Percentiles rank a stretch among this genome's conserved stretches.
Conservation (phyloP, 2,113 vertebrate species). For the Microtus richardsoni region DNA sequence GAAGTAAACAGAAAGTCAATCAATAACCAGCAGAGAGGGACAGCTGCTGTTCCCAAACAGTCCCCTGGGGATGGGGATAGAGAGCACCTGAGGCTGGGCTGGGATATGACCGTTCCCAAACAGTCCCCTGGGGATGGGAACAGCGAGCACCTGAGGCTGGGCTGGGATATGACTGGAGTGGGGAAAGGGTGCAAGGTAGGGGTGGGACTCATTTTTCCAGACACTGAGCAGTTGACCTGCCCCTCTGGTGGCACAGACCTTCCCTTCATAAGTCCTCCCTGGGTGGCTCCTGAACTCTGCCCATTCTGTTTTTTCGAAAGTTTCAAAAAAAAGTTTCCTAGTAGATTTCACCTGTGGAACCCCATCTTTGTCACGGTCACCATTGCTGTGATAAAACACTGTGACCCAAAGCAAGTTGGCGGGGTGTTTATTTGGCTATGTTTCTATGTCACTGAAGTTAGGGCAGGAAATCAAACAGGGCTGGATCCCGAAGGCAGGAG, state of each 20-base stretch:
- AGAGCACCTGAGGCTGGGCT: neutral
- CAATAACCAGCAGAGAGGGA: constrained; percentile 76
- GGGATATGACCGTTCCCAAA: constrained; percentile 35
- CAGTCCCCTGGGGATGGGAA: constrained; percentile 11
- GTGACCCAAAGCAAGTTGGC: neutral
- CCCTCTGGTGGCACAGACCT: neutral
- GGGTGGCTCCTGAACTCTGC: rapidly evolving
- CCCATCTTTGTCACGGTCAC: neutral
- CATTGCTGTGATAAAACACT: neutral
- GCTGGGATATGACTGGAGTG: no score
- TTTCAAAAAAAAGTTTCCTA: neutral
- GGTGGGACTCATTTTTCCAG: neutral
- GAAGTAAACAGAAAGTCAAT: constrained; percentile 86
- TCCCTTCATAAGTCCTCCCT: neutral
- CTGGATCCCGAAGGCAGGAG: neutral
- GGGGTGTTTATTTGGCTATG: neutral
- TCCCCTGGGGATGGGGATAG: neutral
- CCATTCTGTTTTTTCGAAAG: no score
- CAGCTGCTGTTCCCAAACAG: constrained; percentile 72
- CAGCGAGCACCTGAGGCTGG: neutral
- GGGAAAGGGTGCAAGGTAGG: neutral
- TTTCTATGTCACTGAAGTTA: neutral
- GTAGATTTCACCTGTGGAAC: neutral
- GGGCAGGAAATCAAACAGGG: neutral
- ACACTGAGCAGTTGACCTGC: neutral